A percentile compares a stretch with the other conserved stretches of the same genome.
phyloP scores from a whole-genome alignment of 2,113 vertebrate species.

The Cichladusa arquata region DNA sequence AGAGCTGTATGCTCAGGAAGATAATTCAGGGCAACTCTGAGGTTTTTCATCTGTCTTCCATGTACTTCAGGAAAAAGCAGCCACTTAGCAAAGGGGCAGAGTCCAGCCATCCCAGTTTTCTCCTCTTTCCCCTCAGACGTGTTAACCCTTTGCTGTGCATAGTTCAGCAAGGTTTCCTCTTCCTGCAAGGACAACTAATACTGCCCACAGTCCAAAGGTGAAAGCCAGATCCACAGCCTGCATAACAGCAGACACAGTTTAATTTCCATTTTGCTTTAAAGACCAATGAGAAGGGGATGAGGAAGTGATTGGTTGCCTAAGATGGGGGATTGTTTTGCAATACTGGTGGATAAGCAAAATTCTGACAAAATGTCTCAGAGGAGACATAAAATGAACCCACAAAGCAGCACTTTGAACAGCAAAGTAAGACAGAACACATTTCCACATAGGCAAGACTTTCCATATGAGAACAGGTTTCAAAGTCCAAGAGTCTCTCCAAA shows the following conservation, averaged over 20 bases:
- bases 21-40: slow-evolving; percentile 10
- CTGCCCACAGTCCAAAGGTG: slow-evolving; percentile 19
- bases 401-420: neutral
- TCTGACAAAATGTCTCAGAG: neutral
- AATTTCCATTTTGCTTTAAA: slow-evolving; percentile 12
- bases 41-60: neutral
- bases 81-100: neutral
- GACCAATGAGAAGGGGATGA: neutral
- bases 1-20: slow-evolving; percentile 17
- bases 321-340: neutral
- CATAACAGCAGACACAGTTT: neutral
- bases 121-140: neutral
- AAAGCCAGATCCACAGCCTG: neutral
- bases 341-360: slow-evolving; percentile 29
- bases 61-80: neutral
- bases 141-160: neutral
- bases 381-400: neutral
- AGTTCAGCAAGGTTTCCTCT: neutral
- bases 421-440: neutral
- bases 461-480: neutral
- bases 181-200: neutral
- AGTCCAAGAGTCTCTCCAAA: slow-evolving; percentile 8
- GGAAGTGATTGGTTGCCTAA: slow-evolving; percentile 28
- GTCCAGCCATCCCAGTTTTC: neutral
- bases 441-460: neutral